Conservation (phyloP, 2,797 vertebrate species). For the Lutjanus argentimaculatus region DNA sequence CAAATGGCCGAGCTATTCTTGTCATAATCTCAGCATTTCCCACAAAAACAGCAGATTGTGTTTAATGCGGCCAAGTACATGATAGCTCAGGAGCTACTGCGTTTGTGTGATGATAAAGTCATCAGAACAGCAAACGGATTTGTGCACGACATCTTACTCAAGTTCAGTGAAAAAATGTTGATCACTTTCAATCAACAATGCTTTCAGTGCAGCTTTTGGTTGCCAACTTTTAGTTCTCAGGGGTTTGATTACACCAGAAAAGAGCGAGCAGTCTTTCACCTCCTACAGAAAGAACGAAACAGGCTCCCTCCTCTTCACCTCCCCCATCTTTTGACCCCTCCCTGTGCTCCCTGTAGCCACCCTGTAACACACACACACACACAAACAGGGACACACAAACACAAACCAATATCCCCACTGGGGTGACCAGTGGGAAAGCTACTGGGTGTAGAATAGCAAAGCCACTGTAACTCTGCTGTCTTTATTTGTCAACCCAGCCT, state of each 20-base stretch:
- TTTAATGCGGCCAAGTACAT: slow-evolving; percentile 27
- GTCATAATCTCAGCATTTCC: slow-evolving; percentile 52
- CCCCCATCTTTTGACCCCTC: slow-evolving; percentile 69
- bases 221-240: slow-evolving; percentile 78
- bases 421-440: slow-evolving; percentile 78
- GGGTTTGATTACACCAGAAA: slow-evolving; percentile 82
- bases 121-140: neutral
- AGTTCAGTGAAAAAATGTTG: slow-evolving; percentile 15
- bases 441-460: slow-evolving; percentile 80
- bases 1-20: slow-evolving; percentile 62
- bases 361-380: slow-evolving; percentile 56
- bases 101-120: slow-evolving; percentile 3
- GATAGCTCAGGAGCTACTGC: slow-evolving; percentile 1
- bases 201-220: slow-evolving; percentile 35
- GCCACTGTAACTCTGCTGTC: slow-evolving; percentile 82
- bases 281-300: slow-evolving; percentile 65
- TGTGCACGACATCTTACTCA: neutral
- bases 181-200: slow-evolving; percentile 49
- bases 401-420: slow-evolving; percentile 69
- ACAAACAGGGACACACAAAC: slow-evolving; percentile 37
- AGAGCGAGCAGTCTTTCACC: slow-evolving; percentile 67
- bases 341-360: slow-evolving; percentile 70
- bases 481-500: slow-evolving; percentile 74
- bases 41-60: slow-evolving; percentile 43
- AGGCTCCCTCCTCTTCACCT: slow-evolving; percentile 52